Conservation (phyloP, 2,888 invertebrate species). For the Molanna angustata region DNA sequence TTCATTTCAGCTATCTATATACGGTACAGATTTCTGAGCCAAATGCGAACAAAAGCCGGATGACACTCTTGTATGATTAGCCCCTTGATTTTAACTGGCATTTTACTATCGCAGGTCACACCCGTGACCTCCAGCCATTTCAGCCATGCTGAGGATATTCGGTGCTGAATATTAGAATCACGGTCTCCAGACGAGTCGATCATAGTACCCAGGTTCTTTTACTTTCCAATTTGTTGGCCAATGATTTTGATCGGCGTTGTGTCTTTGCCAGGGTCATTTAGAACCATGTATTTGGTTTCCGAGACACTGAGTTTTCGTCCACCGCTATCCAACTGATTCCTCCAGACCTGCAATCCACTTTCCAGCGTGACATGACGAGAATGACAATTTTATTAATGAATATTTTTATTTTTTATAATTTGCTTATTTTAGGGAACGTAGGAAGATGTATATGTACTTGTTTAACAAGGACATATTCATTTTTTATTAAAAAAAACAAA, state of each 20-base stretch:
- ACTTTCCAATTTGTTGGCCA: not conserved
- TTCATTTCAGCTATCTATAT: not conserved
- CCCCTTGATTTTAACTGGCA: not conserved
- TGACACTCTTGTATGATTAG: not conserved
- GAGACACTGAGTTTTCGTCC: not conserved
- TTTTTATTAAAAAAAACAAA: too few relatives aligned
- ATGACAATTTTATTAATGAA: too few relatives aligned
- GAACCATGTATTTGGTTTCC: not conserved
- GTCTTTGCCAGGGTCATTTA: not conserved
- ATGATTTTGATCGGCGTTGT: not conserved
- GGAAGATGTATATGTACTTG: too few relatives aligned
- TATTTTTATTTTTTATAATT: too few relatives aligned
- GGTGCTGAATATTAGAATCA: too few relatives aligned
- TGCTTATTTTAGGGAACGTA: too few relatives aligned
- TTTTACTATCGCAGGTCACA: not conserved
- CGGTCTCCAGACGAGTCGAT: not conserved
- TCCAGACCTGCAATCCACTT: too few relatives aligned
- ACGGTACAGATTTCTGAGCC: not conserved
- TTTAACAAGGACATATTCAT: too few relatives aligned
- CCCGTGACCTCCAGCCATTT: too few relatives aligned
- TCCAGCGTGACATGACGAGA: too few relatives aligned
- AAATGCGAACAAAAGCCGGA: not conserved
- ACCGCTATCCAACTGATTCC: too few relatives aligned
- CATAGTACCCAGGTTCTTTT: not conserved
- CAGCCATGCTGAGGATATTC: too few relatives aligned